A percentile compares a stretch with the other conserved stretches of the same genome.
Evolutionary conservation across 2,888 invertebrate species (phyloP).

Genomic region (Kuschelorhynchus macadamiae): DNA sequence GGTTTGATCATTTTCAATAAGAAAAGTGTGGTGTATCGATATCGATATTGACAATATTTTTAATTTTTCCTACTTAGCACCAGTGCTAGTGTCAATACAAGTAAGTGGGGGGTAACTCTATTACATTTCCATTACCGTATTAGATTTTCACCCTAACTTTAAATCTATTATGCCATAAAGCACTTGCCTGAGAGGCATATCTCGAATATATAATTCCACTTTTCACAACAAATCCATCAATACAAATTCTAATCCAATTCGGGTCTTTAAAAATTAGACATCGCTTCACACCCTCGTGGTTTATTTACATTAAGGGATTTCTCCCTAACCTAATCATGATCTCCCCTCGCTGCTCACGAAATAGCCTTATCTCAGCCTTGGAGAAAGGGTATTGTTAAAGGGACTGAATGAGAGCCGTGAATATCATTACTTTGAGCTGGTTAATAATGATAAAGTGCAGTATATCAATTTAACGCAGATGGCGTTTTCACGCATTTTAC

Average conservation of each 20-base stretch:
- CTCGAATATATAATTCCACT: not conserved
- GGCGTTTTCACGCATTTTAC: not conserved
- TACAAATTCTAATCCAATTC: conserved; percentile 30
- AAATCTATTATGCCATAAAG: no score
- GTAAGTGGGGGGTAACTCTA: no score
- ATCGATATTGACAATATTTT: no score
- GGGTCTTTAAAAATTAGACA: conserved; percentile 31
- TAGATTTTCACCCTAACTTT: no score
- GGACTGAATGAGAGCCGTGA: conserved; percentile 8
- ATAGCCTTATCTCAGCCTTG: conserved; percentile 15
- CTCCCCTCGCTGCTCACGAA: conserved; percentile 9
- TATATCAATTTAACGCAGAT: conserved; percentile 22
- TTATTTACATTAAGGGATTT: conserved; percentile 16
- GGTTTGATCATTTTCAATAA: no score
- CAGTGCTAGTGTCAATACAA: no score
- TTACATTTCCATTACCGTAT: no score
- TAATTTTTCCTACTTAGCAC: no score
- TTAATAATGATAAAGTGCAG: conserved; percentile 2
- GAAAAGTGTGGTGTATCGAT: no score
- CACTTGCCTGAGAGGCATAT: not conserved
- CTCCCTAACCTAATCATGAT: conserved; percentile 13
- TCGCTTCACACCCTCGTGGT: conserved; percentile 27
- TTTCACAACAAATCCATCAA: conserved; percentile 14
- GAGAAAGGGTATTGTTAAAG: conserved; percentile 22
- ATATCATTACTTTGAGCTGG: conserved; percentile 3